Percentiles rank a stretch among this genome's conserved stretches.
Evolutionary conservation across 2,888 invertebrate genomes (phyloP).

Genomic region (Salticus scenicus): DNA sequence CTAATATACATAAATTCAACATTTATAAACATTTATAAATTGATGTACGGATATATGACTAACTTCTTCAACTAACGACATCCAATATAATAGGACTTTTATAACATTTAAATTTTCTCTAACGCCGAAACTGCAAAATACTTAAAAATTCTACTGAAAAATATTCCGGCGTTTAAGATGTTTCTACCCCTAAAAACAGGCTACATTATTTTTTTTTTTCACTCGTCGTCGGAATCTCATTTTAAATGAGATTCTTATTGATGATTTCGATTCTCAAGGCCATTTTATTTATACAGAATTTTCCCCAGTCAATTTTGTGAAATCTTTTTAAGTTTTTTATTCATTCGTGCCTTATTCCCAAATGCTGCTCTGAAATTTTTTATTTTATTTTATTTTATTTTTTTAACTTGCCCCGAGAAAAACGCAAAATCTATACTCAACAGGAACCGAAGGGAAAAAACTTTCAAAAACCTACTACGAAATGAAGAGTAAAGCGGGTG

Average conservation of each 20-base stretch:
- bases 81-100: too few relatives aligned
- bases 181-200: neutral
- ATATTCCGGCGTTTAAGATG: constrained; percentile 5
- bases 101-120: too few relatives aligned
- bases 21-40: too few relatives aligned
- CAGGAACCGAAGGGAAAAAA: constrained; percentile 26
- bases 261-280: constrained; percentile 50
- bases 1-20: too few relatives aligned
- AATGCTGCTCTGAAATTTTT: constrained; percentile 29
- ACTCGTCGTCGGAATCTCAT: constrained; percentile 37
- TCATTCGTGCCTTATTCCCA: constrained; percentile 44
- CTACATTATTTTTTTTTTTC: too few relatives aligned
- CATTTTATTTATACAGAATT: constrained; percentile 64
- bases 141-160: constrained; percentile 2
- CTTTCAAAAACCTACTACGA: neutral
- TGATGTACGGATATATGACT: too few relatives aligned
- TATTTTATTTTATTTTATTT: too few relatives aligned
- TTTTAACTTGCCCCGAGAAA: constrained; percentile 19
- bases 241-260: constrained; percentile 60
- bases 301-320: constrained; percentile 20
- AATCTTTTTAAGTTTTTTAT: constrained; percentile 23
- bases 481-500: constrained; percentile 11
- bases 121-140: too few relatives aligned
- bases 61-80: too few relatives aligned
- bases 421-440: constrained; percentile 47